phyloP scores from a whole-genome alignment of 2,888 invertebrate genomes.

The Stegophylla sp. region DNA sequence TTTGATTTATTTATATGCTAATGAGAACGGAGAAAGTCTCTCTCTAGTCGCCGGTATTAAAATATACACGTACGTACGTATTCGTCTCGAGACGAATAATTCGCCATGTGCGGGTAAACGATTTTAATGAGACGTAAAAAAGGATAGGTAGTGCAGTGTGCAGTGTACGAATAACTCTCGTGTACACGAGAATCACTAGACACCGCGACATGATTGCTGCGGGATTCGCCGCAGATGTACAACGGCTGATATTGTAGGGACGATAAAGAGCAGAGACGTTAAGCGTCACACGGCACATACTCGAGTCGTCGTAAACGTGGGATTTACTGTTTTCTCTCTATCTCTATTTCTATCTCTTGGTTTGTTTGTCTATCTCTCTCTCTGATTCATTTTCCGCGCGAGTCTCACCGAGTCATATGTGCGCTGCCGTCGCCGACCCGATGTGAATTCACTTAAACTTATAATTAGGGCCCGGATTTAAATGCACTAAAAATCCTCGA shows the following conservation, averaged over 20 bases:
- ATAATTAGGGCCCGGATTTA: no score
- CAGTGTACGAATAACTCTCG: neutral
- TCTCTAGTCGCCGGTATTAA: slow-evolving; percentile 13
- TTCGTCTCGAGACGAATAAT: slow-evolving; percentile 11
- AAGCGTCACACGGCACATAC: neutral
- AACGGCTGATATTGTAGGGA: neutral
- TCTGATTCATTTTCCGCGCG: no score
- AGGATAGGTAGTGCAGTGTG: neutral
- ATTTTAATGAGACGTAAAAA: slow-evolving; percentile 49
- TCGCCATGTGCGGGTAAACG: slow-evolving; percentile 26
- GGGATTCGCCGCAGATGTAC: slow-evolving; percentile 17
- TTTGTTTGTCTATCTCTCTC: no score
- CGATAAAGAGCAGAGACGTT: neutral
- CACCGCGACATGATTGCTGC: slow-evolving; percentile 28
- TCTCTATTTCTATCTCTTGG: no score
- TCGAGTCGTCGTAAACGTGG: neutral
- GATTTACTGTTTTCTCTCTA: neutral
- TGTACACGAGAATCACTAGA: neutral
- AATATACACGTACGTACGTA: neutral
- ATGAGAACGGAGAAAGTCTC: slow-evolving; percentile 43
- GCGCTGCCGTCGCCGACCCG: no score
- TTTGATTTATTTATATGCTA: slow-evolving; percentile 51
- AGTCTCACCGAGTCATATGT: no score
- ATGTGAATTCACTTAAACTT: no score
- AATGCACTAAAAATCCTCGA: no score